Evolutionary conservation across 2,888 invertebrate genomes (phyloP).

Genomic region (Nemurella pictetii): DNA sequence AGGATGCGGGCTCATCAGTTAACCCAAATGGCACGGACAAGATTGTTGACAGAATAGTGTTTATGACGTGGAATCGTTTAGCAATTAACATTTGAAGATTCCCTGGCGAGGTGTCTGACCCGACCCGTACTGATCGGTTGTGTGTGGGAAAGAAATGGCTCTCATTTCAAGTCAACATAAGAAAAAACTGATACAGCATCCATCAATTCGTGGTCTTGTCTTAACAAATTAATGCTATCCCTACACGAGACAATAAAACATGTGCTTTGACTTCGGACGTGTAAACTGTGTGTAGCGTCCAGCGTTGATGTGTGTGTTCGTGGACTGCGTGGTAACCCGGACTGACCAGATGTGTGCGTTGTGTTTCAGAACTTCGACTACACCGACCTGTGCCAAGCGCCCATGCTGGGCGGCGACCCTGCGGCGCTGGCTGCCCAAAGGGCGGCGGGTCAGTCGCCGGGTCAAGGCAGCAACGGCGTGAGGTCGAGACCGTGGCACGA

Average conservation of each 20-base stretch:
- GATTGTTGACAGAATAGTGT: neutral
- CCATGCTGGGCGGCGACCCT: constrained; percentile 44
- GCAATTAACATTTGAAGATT: neutral
- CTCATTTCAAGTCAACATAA: neutral
- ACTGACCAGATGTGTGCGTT: neutral
- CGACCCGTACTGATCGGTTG: neutral
- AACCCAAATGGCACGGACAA: neutral
- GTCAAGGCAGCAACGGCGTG: constrained; percentile 43
- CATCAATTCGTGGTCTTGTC: neutral
- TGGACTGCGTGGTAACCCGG: neutral
- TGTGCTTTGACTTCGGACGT: no score
- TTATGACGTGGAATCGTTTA: neutral
- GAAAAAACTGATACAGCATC: neutral
- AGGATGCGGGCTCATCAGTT: neutral
- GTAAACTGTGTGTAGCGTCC: neutral
- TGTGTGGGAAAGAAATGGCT: neutral
- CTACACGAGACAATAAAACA: neutral
- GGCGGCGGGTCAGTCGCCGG: constrained; percentile 43
- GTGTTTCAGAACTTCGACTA: constrained; percentile 83
- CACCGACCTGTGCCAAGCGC: constrained; percentile 78
- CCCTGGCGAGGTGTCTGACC: neutral
- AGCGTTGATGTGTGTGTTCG: neutral
- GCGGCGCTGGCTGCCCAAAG: constrained; percentile 58
- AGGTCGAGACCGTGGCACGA: constrained; percentile 91
- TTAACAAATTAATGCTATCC: neutral